Base-by-base conservation (phyloP, 2,113 vertebrate genomes). In the Microtus montanus region DNA sequence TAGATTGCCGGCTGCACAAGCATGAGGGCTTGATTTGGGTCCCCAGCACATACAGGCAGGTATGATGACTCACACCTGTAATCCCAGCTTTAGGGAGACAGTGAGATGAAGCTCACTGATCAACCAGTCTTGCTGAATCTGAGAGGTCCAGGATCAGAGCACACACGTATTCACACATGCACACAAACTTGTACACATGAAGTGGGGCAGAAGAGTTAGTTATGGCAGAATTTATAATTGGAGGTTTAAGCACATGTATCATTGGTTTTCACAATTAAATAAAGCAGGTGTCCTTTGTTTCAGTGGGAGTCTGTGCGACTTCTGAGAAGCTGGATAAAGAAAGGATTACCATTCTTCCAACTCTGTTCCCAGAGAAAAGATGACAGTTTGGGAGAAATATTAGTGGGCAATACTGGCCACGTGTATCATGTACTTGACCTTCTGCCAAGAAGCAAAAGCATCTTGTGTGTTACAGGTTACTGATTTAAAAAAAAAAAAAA, bases 321-420 rank as follows among this genome's bases (percentile, higher is more conserved):
- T 93, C n/a, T 41, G 82, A 64, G 78, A 83, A 89, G 44, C 30
- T 74, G 30, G 35, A 61, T 80, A n/a, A 79, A 84, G 58, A 91
- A 78, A 61, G 22, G 28, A 61, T 75, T 86, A 75, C 3, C 3
- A n/a, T 63, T 82, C 30, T 91, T 88, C n/a, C 75, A 61, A 5
- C 58, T n/a, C 0, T 33, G 3, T 79, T 77, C 35, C 38, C 47
- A 89, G 70, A 95, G 73, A 87, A 71, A 78, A 94, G 82, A 6
- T 88, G 38, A 66, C n/a, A 54, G 22, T 49, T 77, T 28, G 84
- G 41, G 26, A 66, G 68, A 92, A 54, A 49, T 49, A 24, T 2
- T 92, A 70, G 78, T 15, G 33, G 63, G 44, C 8, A 58, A 20
- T 41, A 1, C 44, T 74, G 41, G 30, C 35, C 33, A 9, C 66